Percentiles rank a stretch among this genome's conserved stretches.
Evolutionary conservation across 2,113 vertebrate genomes (phyloP).

Genomic region (Eonycteris spelaea): DNA sequence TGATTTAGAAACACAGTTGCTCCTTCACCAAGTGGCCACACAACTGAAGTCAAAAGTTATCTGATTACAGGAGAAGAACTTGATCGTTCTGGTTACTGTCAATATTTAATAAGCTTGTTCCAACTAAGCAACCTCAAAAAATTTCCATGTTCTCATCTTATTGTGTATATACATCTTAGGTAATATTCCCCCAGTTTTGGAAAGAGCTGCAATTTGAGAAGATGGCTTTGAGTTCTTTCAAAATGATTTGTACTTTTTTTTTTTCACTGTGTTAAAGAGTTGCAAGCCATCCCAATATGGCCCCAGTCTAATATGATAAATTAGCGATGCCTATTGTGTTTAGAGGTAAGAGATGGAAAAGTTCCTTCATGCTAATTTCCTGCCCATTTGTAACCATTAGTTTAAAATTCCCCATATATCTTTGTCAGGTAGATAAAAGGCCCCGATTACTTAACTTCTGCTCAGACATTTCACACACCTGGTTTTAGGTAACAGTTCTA

Average conservation of each 20-base stretch:
- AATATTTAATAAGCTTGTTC: slow-evolving; percentile 71
- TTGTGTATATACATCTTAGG: slow-evolving; percentile 55
- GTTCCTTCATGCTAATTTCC: slow-evolving; percentile 81
- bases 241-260: slow-evolving; percentile 72
- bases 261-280: slow-evolving; percentile 58
- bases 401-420: slow-evolving; percentile 81
- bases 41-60: slow-evolving; percentile 65
- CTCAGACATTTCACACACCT: slow-evolving; percentile 79
- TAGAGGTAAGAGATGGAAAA: slow-evolving; percentile 77
- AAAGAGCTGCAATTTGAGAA: slow-evolving; percentile 74
- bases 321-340: slow-evolving; percentile 71
- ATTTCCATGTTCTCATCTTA: slow-evolving; percentile 62
- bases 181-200: slow-evolving; percentile 55
- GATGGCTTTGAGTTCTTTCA: slow-evolving; percentile 66
- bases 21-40: slow-evolving; percentile 50
- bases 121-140: slow-evolving; percentile 48
- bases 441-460: slow-evolving; percentile 76
- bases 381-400: slow-evolving; percentile 81
- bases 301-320: slow-evolving; percentile 71
- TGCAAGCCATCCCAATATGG: slow-evolving; percentile 47
- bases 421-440: slow-evolving; percentile 82
- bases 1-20: slow-evolving; percentile 68
- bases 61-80: slow-evolving; percentile 59
- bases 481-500: slow-evolving; percentile 79
- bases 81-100: slow-evolving; percentile 52